Evolutionary conservation across 2,797 vertebrate genomes (phyloP).

Genomic region (Acropternis orthonyx): DNA sequence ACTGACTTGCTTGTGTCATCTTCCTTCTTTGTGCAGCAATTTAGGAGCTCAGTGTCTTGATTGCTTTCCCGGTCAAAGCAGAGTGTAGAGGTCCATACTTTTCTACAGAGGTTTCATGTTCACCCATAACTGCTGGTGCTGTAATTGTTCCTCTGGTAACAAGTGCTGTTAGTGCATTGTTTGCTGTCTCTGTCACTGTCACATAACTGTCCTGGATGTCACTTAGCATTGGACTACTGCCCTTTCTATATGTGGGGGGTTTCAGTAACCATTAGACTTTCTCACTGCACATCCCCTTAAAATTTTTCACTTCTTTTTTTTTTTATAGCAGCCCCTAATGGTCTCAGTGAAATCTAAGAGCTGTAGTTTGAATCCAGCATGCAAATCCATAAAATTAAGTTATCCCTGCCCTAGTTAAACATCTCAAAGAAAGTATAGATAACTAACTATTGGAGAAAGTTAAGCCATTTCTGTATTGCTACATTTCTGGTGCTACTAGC

Average conservation of each 20-base stretch:
- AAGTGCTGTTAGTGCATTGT: neutral
- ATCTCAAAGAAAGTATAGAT: neutral
- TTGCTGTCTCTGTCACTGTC: neutral
- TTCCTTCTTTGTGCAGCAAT: neutral
- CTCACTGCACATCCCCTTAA: neutral
- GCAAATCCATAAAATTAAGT: neutral
- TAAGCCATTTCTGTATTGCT: neutral
- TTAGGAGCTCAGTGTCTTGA: neutral
- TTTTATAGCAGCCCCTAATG: neutral
- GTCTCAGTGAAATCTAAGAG: neutral
- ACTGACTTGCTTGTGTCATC: neutral
- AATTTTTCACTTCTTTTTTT: neutral
- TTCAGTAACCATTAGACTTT: neutral
- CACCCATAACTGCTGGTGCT: neutral
- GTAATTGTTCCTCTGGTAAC: neutral
- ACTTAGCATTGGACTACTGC: neutral
- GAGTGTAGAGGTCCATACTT: neutral
- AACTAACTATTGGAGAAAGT: neutral
- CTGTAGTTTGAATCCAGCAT: neutral
- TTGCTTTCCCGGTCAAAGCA: neutral
- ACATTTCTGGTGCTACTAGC: neutral
- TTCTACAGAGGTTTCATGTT: neutral
- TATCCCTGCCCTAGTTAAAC: neutral
- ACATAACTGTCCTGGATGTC: neutral
- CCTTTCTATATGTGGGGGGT: neutral